Base-by-base conservation (phyloP, 2,888 invertebrate genomes). In the Eupsilia transversa region DNA sequence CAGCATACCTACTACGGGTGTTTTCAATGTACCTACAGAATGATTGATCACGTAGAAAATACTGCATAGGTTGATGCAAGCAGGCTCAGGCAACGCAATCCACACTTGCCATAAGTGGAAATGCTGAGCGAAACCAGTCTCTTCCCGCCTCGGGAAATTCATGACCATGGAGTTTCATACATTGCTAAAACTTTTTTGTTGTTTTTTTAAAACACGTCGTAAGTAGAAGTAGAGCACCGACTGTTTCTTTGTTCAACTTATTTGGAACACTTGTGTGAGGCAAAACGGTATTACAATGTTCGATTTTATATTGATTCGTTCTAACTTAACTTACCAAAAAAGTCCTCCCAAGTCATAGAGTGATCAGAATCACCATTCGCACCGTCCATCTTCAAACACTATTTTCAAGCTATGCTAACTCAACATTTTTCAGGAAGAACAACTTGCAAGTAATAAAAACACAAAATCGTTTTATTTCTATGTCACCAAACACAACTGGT, bases 261-360 rank as follows among this genome's bases (percentile, higher is more conserved):
- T 41, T 59, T 30, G n/a, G 14, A n/a, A 64, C 14, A 59, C 33
- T 3, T 7, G 30, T 1, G 12, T n/a, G 35, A 35, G 12, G 77
- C 3, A 56, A 66, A 74, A 72, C 68, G 12, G 12, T 60, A 79
- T 43, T 64, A 27, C 17, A 54, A n/a, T 71, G 3, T 38, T 70
- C 17, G 54, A 41, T 23, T n/a, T n/a, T 41, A 77, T 57, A 69
- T 56, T 49, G 0, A 61, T 68, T 72, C 14, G 10, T 35, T 59
- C 9, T 30, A 74, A 63, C 56, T 76, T 77, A 83, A 96, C 97
- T 95, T 90, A 97, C 97, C 97, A 91, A 97, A 97, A 96, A 97
- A 97, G 91, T 97, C 97, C 93, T 97, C 97, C 97, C 97, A 97
- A 92, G 97, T 97, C 96, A 97, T 97, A 92, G 97, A 97, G 90